phyloP scores from a whole-genome alignment of 2,888 invertebrate genomes.

The Clanis bilineata region DNA sequence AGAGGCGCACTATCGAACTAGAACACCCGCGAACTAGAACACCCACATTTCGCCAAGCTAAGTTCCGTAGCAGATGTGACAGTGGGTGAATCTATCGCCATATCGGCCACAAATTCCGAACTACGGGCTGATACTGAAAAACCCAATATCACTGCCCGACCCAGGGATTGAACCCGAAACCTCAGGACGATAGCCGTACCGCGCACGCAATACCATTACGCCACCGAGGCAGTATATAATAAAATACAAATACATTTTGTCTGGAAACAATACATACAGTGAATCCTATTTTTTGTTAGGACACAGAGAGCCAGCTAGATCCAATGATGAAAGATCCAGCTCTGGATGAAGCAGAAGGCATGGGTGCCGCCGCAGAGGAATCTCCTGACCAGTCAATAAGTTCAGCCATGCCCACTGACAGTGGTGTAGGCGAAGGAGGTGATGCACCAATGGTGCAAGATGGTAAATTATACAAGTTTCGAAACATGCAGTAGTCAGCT shows the following conservation, averaged over 20 bases:
- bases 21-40: no score
- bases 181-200: no score
- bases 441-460: constrained; percentile 67
- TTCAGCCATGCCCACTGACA: constrained; percentile 72
- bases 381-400: constrained; percentile 78
- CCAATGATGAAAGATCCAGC: constrained; percentile 60
- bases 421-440: constrained; percentile 66
- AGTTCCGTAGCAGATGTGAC: no score
- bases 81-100: no score
- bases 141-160: no score
- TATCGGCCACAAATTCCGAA: no score
- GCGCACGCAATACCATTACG: no score
- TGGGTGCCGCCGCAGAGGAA: constrained; percentile 62
- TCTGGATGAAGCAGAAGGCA: constrained; percentile 57
- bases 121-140: no score
- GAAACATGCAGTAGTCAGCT: background rate
- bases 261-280: background rate
- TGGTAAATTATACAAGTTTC: constrained; percentile 45
- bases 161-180: no score
- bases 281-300: constrained; percentile 44
- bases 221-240: no score
- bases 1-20: no score
- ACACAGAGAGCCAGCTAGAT: constrained; percentile 62
- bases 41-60: no score
- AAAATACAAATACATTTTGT: background rate